These are phyloP conservation scores for Lerista edwardsae DNA, from an alignment of 2,797 vertebrate genomes.

Conservation along the genomic window DNA sequence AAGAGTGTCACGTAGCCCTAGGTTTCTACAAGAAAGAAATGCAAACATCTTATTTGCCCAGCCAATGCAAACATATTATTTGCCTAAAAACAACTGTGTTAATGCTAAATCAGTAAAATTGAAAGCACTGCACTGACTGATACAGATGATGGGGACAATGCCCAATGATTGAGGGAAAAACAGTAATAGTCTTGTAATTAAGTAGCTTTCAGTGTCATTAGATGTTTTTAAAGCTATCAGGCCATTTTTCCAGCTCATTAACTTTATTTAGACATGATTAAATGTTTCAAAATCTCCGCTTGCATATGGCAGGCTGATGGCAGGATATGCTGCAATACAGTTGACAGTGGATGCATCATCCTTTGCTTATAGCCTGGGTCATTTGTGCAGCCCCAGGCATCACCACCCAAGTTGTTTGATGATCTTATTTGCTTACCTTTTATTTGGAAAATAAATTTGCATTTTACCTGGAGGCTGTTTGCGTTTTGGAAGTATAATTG, in stretches of 20 bases:
- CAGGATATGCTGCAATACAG: constrained; percentile 8
- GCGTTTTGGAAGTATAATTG: constrained; percentile 5
- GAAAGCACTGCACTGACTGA: constrained; percentile 25
- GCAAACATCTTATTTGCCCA: background rate
- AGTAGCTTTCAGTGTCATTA: constrained; percentile 53
- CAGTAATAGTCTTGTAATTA: constrained; percentile 56
- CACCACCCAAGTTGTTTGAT: background rate
- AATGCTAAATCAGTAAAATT: background rate
- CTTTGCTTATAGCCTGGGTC: background rate
- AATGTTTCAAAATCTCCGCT: constrained; percentile 51
- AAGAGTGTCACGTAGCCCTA: background rate
- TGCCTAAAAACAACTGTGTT: constrained; percentile 23
- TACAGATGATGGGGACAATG: constrained; percentile 29
- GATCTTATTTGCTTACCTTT: background rate
- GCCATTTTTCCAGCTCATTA: constrained; percentile 61
- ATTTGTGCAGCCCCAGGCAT: background rate
- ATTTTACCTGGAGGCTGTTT: constrained; percentile 48
- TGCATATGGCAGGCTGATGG: background rate
- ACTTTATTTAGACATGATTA: constrained; percentile 56
- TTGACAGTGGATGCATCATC: background rate
- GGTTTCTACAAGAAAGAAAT: constrained; percentile 16
- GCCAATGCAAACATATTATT: constrained; percentile 12
- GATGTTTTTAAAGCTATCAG: constrained; percentile 53
- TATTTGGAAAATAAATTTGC: constrained; percentile 6
- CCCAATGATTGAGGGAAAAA: constrained; percentile 34